Evolutionary conservation across 2,797 vertebrate genomes (phyloP).

Genomic region (Sebastes kiyomatsui): DNA sequence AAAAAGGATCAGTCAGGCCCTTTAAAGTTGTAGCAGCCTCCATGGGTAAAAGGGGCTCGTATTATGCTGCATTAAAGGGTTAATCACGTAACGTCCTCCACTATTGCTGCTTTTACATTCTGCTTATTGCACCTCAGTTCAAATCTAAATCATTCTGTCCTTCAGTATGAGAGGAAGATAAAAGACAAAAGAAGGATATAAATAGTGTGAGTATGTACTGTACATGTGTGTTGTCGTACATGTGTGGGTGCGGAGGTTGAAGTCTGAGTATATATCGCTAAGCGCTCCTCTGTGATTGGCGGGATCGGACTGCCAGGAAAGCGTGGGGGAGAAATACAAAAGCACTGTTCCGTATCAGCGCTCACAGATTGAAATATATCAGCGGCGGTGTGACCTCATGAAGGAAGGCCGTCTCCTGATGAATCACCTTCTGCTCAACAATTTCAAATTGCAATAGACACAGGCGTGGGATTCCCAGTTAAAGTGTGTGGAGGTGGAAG

Average conservation of each 20-base stretch:
- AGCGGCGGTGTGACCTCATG: not conserved
- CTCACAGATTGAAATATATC: constrained; percentile 20
- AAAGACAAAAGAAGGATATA: not conserved
- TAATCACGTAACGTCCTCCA: not conserved
- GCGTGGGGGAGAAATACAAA: constrained; percentile 38
- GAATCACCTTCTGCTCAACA: constrained; percentile 30
- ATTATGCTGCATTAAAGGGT: not conserved
- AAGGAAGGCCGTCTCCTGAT: not conserved
- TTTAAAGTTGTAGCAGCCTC: not conserved
- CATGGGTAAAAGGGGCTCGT: not conserved
- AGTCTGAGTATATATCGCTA: not conserved
- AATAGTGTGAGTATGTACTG: constrained; percentile 11
- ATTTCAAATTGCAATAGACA: constrained; percentile 24
- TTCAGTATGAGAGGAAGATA: not conserved
- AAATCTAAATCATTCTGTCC: not conserved
- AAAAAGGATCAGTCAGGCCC: not conserved
- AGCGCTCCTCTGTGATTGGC: not conserved
- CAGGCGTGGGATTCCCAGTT: constrained; percentile 4
- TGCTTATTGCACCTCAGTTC: not conserved
- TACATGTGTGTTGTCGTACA: not conserved
- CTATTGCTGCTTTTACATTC: not conserved
- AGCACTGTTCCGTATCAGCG: not conserved
- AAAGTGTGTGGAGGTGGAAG: constrained; percentile 1
- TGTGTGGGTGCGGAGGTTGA: constrained; percentile 9
- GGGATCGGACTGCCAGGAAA: not conserved